These are phyloP conservation scores for Halictus ligatus DNA, from an alignment of 2,888 invertebrate genomes.

Conservation along the genomic window DNA sequence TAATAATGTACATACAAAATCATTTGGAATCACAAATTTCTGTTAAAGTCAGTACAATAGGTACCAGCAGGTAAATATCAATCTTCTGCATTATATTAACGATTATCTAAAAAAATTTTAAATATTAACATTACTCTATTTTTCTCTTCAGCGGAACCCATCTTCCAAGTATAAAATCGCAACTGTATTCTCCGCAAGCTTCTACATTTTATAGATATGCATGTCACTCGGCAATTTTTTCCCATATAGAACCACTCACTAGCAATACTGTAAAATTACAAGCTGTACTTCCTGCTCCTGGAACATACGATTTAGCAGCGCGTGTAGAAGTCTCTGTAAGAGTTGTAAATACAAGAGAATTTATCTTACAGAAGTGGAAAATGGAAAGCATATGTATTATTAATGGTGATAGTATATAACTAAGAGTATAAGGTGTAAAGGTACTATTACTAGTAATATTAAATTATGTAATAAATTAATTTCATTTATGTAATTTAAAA, in stretches of 20 bases:
- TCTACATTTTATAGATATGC: constrained; percentile 83
- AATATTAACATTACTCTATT: constrained; percentile 46
- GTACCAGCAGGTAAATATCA: constrained; percentile 85
- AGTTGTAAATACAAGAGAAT: constrained; percentile 76
- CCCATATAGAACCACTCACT: constrained; percentile 85
- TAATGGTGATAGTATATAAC: constrained; percentile 67
- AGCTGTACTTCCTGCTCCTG: constrained; percentile 87
- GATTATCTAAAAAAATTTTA: neutral
- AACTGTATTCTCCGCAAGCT: constrained; percentile 83
- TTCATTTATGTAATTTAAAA: constrained; percentile 60
- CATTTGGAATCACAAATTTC: constrained; percentile 87
- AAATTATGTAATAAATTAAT: constrained; percentile 44
- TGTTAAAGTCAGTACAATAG: constrained; percentile 87
- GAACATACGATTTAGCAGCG: constrained; percentile 89
- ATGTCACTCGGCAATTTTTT: constrained; percentile 84
- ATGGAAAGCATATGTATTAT: constrained; percentile 82
- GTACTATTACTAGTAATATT: constrained; percentile 32
- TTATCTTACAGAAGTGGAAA: constrained; percentile 80
- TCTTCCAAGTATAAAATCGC: constrained; percentile 80
- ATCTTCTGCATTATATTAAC: neutral
- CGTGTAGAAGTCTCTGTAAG: constrained; percentile 86
- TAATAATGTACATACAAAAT: constrained; percentile 89
- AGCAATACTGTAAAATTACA: constrained; percentile 86
- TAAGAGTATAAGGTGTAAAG: constrained; percentile 27
- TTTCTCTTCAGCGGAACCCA: constrained; percentile 79